Percentiles rank a stretch among this genome's conserved stretches.
Evolutionary conservation across 2,797 vertebrate species (phyloP).

Genomic region (Thalassophryne amazonica): DNA sequence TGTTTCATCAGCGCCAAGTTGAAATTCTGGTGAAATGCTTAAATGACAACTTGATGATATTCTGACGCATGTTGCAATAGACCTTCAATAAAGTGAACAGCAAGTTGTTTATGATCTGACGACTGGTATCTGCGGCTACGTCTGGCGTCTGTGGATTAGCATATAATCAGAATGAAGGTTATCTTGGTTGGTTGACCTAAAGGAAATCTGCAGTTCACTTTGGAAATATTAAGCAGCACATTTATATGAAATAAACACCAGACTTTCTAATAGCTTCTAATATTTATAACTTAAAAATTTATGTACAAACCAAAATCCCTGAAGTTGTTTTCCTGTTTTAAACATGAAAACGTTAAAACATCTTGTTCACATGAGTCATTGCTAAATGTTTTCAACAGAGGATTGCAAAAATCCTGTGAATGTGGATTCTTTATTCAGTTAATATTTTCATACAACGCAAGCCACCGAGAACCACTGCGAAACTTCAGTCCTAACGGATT

Average conservation of each 20-base stretch:
- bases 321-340: constrained; percentile 14
- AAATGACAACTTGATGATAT: background rate
- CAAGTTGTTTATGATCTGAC: background rate
- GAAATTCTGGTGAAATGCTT: constrained; percentile 29
- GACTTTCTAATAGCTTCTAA: background rate
- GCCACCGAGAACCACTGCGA: background rate
- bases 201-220: background rate
- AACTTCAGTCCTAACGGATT: no score
- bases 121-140: background rate
- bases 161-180: background rate
- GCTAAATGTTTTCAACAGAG: constrained; percentile 21
- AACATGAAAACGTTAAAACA: constrained; percentile 39
- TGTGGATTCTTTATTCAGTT: constrained; percentile 25
- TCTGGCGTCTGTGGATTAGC: background rate
- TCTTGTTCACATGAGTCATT: constrained; percentile 43
- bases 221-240: background rate
- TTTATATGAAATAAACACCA: background rate
- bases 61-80: constrained; percentile 5
- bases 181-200: background rate
- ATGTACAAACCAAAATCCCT: background rate
- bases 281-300: background rate
- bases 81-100: background rate
- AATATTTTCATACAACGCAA: constrained; percentile 36
- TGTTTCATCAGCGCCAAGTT: constrained; percentile 55
- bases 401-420: constrained; percentile 46